Conservation (phyloP, 2,888 invertebrate species). For the Gryllus longicercus region DNA sequence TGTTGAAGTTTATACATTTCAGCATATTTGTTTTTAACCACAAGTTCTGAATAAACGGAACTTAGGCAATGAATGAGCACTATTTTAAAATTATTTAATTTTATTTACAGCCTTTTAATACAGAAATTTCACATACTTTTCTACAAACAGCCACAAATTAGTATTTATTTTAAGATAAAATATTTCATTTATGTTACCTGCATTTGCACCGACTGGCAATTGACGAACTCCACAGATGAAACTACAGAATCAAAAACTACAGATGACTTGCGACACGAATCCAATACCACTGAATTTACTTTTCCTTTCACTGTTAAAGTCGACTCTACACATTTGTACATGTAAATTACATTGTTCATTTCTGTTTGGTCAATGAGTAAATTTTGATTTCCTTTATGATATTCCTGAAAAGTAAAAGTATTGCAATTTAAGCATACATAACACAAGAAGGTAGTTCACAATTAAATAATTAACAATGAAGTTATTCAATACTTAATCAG, state of each 20-base stretch:
- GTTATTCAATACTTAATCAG: no score
- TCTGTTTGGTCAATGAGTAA: conserved; percentile 83
- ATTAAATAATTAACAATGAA: no score
- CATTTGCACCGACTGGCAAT: conserved; percentile 97
- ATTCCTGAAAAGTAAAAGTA: conserved; percentile 60
- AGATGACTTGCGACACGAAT: conserved; percentile 95
- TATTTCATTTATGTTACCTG: conserved; percentile 64
- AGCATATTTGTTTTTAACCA: no score
- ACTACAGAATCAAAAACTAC: conserved; percentile 94
- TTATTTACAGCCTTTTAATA: no score
- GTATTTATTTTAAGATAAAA: neutral
- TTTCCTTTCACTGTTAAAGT: conserved; percentile 87
- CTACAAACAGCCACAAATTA: neutral
- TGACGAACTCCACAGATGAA: conserved; percentile 94
- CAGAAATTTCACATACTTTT: no score
- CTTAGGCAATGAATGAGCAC: no score
- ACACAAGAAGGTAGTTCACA: neutral
- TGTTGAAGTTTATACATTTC: no score
- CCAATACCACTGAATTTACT: conserved; percentile 91
- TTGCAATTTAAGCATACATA: neutral
- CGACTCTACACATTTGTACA: conserved; percentile 89
- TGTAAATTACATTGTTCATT: conserved; percentile 98
- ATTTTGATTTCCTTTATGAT: conserved; percentile 81
- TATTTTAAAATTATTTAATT: no score
- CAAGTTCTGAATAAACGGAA: no score